phyloP scores from a whole-genome alignment of 2,113 vertebrate species.

The Phycodurus eques region DNA sequence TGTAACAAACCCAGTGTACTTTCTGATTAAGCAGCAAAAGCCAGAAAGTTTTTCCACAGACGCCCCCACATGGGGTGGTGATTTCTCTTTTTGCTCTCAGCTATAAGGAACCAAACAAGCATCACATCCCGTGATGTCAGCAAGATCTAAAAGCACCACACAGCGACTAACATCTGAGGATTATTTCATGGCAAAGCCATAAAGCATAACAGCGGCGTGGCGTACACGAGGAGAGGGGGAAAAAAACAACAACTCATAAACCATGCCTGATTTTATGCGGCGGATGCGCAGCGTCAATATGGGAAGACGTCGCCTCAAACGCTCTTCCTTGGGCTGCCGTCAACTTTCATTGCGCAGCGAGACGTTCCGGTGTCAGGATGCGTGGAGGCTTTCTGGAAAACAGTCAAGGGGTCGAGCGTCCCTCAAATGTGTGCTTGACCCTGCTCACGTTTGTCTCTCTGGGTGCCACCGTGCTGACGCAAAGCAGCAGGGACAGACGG shows the following conservation, averaged over 20 bases:
- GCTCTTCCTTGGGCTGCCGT: constrained; percentile 45
- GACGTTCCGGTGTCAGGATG: constrained; percentile 10
- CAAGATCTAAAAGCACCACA: constrained; percentile 14
- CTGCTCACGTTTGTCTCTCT: constrained; percentile 52
- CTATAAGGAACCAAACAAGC: not conserved
- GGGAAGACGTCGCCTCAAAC: constrained; percentile 25
- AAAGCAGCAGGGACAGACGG: constrained; percentile 51
- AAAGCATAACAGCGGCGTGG: constrained; percentile 6
- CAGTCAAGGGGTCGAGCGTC: constrained; percentile 39
- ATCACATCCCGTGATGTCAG: constrained; percentile 7
- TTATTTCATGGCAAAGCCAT: constrained; percentile 14
- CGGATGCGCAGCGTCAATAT: constrained; percentile 21
- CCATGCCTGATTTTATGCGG: constrained; percentile 21
- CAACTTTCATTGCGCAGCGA: constrained; percentile 40
- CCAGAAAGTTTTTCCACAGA: too few species aligned
- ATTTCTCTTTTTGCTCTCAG: not conserved
- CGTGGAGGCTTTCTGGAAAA: constrained; percentile 15
- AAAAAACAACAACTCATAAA: constrained; percentile 8
- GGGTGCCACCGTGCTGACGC: constrained; percentile 30
- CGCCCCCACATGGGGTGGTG: too few species aligned
- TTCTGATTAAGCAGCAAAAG: too few species aligned
- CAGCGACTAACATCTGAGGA: constrained; percentile 9
- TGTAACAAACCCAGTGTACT: too few species aligned
- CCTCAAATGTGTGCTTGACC: constrained; percentile 58
- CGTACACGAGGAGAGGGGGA: not conserved